Percentiles rank a stretch among this genome's conserved stretches.
These are phyloP conservation scores for Lethenteron camtschaticum DNA, from an alignment of 2,113 vertebrate genomes.

Conservation along the genomic window DNA sequence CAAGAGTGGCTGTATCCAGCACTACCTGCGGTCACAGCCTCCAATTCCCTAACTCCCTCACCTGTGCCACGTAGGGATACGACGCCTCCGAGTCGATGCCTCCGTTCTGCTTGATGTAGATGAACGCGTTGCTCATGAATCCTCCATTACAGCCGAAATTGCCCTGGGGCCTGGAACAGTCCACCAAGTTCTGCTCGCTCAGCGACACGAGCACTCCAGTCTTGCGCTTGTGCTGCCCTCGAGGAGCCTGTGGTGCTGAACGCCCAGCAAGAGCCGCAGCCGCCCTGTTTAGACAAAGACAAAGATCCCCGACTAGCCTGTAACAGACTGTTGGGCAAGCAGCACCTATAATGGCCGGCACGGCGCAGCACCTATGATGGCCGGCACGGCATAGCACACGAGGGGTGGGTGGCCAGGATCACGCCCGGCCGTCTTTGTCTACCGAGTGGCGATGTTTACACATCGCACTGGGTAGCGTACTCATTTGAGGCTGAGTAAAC, in stretches of 20 bases:
- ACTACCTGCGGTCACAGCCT: too few relatives aligned
- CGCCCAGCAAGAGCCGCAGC: constrained; percentile 16
- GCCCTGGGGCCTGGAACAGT: constrained; percentile 14
- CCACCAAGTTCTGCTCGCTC: constrained; percentile 21
- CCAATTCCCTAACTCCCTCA: not conserved
- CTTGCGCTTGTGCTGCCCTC: constrained; percentile 11
- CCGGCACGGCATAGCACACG: too few relatives aligned
- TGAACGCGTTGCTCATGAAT: constrained; percentile 10
- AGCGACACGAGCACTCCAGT: constrained; percentile 10
- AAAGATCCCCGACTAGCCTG: too few relatives aligned
- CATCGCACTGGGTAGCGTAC: too few relatives aligned
- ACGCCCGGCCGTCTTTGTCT: too few relatives aligned
- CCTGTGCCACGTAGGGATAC: constrained; percentile 16
- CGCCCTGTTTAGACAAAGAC: constrained; percentile 9
- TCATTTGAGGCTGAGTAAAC: too few relatives aligned
- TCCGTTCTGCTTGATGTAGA: constrained; percentile 9
- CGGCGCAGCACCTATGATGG: too few relatives aligned
- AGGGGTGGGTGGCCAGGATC: too few relatives aligned
- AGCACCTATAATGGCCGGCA: too few relatives aligned
- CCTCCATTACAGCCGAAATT: constrained; percentile 10
- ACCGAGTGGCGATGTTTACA: too few relatives aligned
- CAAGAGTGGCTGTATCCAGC: too few relatives aligned
- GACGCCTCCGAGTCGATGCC: constrained; percentile 14
- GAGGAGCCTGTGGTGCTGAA: constrained; percentile 18
- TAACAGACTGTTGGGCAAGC: too few relatives aligned